These are phyloP conservation scores for Hirtodrosophila duncani DNA, from an alignment of 2,888 invertebrate species.

Conservation along the genomic window DNA sequence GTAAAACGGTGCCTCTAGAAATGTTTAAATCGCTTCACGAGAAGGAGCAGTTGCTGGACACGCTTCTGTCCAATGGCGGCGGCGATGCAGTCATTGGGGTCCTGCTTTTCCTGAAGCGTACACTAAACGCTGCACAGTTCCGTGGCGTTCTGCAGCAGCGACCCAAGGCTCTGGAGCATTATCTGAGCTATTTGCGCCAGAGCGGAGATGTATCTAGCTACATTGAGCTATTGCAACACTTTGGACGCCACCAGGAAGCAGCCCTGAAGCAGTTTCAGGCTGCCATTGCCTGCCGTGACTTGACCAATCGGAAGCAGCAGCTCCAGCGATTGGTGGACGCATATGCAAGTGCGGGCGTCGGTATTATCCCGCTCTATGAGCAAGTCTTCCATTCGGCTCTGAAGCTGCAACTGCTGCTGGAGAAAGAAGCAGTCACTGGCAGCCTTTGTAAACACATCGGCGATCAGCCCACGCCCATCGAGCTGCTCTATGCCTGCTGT, in stretches of 20 bases:
- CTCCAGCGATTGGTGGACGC: conserved; percentile 61
- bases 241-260: conserved; percentile 84
- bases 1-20: conserved; percentile 80
- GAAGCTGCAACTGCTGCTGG: conserved; percentile 64
- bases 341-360: conserved; percentile 55
- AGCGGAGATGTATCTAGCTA: conserved; percentile 77
- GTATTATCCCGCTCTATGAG: conserved; percentile 64
- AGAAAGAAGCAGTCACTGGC: conserved; percentile 51
- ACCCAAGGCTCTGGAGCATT: conserved; percentile 85
- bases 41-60: conserved; percentile 86
- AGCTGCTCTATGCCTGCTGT: conserved; percentile 74
- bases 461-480: conserved; percentile 68
- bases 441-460: conserved; percentile 42
- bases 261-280: conserved; percentile 79
- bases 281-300: conserved; percentile 63
- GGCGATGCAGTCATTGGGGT: conserved; percentile 85
- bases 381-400: conserved; percentile 70
- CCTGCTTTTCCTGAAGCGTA: conserved; percentile 86
- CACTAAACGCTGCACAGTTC: conserved; percentile 85
- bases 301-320: conserved; percentile 70
- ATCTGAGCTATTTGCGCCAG: conserved; percentile 86
- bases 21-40: conserved; percentile 82
- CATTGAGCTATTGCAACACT: conserved; percentile 85
- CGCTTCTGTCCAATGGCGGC: conserved; percentile 84
- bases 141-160: conserved; percentile 84